Evolutionary conservation across 2,888 invertebrate species (phyloP).

Genomic region (Thereva nobilitata): DNA sequence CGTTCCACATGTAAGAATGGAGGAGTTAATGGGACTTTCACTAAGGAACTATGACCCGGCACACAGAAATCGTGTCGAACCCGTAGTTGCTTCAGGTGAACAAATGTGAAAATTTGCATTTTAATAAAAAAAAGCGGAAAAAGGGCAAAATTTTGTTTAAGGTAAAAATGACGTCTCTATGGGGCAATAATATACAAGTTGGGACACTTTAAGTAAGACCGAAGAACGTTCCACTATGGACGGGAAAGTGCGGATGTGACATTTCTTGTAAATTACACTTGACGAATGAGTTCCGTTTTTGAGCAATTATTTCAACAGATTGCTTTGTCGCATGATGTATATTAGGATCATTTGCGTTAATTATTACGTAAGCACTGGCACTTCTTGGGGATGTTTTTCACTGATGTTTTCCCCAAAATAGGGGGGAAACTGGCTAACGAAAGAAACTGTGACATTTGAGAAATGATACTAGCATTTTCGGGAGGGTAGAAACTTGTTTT

Average conservation of each 20-base stretch:
- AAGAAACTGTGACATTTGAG: too few relatives aligned
- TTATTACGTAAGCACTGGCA: constrained; percentile 11
- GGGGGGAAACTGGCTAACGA: too few relatives aligned
- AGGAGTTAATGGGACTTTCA: constrained; percentile 24
- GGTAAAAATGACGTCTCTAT: too few relatives aligned
- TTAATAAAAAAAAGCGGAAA: not conserved
- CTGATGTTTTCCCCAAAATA: too few relatives aligned
- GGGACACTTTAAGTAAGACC: too few relatives aligned
- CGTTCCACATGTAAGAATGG: constrained; percentile 1
- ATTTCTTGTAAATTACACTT: not conserved
- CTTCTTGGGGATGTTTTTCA: too few relatives aligned
- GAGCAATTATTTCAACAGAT: constrained; percentile 29
- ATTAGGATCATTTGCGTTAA: constrained; percentile 9
- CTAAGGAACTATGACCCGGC: not conserved
- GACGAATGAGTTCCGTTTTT: constrained; percentile 27
- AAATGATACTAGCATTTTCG: too few relatives aligned
- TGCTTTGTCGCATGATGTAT: constrained; percentile 21
- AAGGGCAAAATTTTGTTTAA: not conserved
- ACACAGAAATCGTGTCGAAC: constrained; percentile 14
- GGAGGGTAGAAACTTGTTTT: too few relatives aligned
- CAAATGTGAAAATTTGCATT: constrained; percentile 14
- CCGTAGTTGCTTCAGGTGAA: not conserved
- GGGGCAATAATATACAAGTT: too few relatives aligned
- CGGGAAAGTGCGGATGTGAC: too few relatives aligned
- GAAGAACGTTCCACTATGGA: too few relatives aligned